Conservation (phyloP, 2,113 vertebrate genomes). For the Boleophthalmus pectinirostris region DNA sequence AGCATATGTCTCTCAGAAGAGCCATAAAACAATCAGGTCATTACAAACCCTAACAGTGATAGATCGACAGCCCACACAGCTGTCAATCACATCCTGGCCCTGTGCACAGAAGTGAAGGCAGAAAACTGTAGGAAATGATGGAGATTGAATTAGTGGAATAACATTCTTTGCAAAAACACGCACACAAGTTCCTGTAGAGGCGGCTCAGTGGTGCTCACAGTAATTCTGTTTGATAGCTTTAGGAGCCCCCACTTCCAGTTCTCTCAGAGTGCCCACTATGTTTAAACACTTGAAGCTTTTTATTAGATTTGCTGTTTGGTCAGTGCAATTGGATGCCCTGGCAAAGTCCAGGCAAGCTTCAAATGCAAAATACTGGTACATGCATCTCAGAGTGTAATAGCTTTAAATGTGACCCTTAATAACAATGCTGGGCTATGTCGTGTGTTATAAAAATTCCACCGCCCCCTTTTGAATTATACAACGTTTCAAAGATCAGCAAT, state of each 20-base stretch:
- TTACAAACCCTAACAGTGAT: constrained; percentile 39
- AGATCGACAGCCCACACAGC: constrained; percentile 36
- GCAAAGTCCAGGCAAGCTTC: constrained; percentile 19
- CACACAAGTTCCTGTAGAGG: constrained; percentile 22
- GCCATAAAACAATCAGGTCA: constrained; percentile 40
- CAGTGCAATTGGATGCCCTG: constrained; percentile 30
- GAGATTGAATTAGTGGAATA: constrained; percentile 60
- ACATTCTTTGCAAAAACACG: constrained; percentile 31
- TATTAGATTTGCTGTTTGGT: constrained; percentile 43
- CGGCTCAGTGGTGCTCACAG: constrained; percentile 32
- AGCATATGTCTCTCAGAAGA: constrained; percentile 34
- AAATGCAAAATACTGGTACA: constrained; percentile 1
- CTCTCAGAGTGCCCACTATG: constrained; percentile 35
- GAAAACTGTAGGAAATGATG: constrained; percentile 54
- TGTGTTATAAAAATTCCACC: neutral
- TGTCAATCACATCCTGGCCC: constrained; percentile 57
- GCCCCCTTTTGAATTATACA: neutral
- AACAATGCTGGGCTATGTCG: neutral
- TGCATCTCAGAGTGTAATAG: neutral
- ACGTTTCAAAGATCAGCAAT: neutral
- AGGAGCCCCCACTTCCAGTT: constrained; percentile 51
- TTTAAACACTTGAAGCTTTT: constrained; percentile 46
- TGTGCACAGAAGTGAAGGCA: constrained; percentile 30
- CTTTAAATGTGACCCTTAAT: neutral
- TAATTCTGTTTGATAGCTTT: constrained; percentile 66